Base-by-base conservation (phyloP, 2,113 vertebrate genomes). In the Catharus bicknelli region DNA sequence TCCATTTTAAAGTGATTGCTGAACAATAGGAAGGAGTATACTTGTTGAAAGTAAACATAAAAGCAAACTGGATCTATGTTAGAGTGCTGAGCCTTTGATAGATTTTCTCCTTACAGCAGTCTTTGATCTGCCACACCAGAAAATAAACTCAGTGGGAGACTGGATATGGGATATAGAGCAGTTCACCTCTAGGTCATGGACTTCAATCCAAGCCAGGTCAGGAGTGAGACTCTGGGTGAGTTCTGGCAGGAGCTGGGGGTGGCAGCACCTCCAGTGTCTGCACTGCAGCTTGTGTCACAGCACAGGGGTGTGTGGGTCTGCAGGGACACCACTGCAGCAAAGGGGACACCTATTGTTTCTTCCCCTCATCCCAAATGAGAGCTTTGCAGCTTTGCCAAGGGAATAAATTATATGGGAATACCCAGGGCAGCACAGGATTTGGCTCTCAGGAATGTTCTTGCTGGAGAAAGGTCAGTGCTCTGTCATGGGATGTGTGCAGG, bases 41-140 rank as follows among this genome's bases (percentile, higher is more conserved):
- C 58, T 69, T 72, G 84, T 91, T 94, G 88, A 92, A 92, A 87
- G 45, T 69, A 53, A 86, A 70, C 91, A 94, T 85, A 70, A 96
- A 95, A 91, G 91, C 0, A 0, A 92, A 48, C 82, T 59, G 72
- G 36, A 36, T 90, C 94, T 87, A 10, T 83, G 72, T 77, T 13
- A 19, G 75, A 51, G 84, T 87, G 75, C 93, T 80, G 93, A 89
- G 75, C 93, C 75, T 94, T 90, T 96, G 93, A 91, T 92, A 85
- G 84, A 91, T 92, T 83, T 93, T 88, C 86, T 90, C 40, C 86
- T 92, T 86, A 53, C 68, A 67, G 74, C 62, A 54, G 74, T 22
- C 95, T 96, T 96, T 96, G 93, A 96, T 96, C 89, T 94, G 59
- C 79, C 59, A 80, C 55, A 22, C 87, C 63, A 58, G 78, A 87